Base-by-base conservation (phyloP, 2,797 vertebrate genomes). In the Poecilia wingei region DNA sequence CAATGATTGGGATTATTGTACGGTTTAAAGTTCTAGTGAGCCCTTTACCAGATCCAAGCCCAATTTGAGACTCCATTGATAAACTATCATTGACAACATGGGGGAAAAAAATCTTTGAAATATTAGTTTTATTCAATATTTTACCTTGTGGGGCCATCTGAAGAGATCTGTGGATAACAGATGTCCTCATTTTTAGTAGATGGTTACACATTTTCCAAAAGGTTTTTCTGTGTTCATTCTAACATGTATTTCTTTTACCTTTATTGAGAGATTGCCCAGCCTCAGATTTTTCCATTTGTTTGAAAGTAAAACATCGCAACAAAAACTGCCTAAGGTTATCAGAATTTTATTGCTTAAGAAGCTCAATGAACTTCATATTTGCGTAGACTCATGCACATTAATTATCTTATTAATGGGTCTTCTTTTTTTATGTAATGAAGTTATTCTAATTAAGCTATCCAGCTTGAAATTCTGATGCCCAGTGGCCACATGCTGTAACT, bases 401-500 rank as follows among this genome's bases (percentile, higher is more conserved):
- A 78, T 82, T 51, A 18, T 85, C 59, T 72, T 51, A 46, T 66
- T 84, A 74, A 79, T 81, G 69, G 39, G 28, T 81, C 61, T 73
- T 47, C 47, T 79, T 82, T 86, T 31, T 41, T 71, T 68, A 59
- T 28, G 82, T 79, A 76, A 81, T 82, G 4, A 71, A 81, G 76
- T 64, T 28, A 57, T 77, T 79, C 46, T 36, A 85, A 69, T 71
- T 80, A 87, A 79, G 74, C 47, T 64, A 31, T 47, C 43, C 47
- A 59, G 72, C 61, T 83, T 47, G 81, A 78, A 86, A 70, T 74
- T 61, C 28, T 53, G 72, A 85, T 61, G 73, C 82, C 57, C 78
- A 78, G 49, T 77, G 82, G 82, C 82, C 36, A 75, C 77, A 57
- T 46, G 55, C 31, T 49, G 5, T 33, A 83, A 89, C 79, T 86